A percentile compares a stretch with the other conserved stretches of the same genome.
These are phyloP conservation scores for Dastarcus helophoroides DNA, from an alignment of 2,888 invertebrate species.

Conservation along the genomic window DNA sequence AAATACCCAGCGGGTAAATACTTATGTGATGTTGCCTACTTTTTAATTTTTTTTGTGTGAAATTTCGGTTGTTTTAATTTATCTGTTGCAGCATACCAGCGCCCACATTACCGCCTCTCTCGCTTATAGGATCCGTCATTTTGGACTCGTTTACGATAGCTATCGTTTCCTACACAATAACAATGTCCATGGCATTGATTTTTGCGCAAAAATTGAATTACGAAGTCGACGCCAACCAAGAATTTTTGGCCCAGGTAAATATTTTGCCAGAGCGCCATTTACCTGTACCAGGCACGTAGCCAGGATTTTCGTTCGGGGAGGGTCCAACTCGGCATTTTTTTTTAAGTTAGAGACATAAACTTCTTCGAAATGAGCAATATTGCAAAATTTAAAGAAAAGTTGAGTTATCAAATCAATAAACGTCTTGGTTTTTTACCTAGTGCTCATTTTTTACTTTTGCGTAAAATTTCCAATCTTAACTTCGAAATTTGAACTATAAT, in stretches of 20 bases:
- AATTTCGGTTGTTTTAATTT: conserved; percentile 8
- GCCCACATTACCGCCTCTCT: conserved; percentile 45
- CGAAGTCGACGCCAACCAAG: conserved; percentile 60
- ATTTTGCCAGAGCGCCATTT: no score
- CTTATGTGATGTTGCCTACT: conserved; percentile 2
- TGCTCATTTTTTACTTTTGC: no score
- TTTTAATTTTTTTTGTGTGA: background rate
- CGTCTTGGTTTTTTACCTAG: no score
- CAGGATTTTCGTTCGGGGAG: no score
- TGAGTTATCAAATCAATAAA: no score
- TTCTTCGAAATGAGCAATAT: no score
- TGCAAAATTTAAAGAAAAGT: no score
- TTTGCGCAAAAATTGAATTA: conserved; percentile 62
- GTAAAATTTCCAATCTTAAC: no score
- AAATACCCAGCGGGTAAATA: conserved; percentile 55
- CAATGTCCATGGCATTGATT: conserved; percentile 63
- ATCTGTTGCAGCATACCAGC: conserved; percentile 43
- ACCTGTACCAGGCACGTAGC: no score
- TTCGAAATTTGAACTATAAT: no score
- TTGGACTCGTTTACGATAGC: conserved; percentile 55
- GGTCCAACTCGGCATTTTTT: no score
- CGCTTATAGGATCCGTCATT: conserved; percentile 43
- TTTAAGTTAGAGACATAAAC: no score
- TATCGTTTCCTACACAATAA: conserved; percentile 60
- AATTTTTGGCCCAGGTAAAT: conserved; percentile 50